phyloP scores from a whole-genome alignment of 2,888 invertebrate genomes.

The Aleiodes leptofemur region DNA sequence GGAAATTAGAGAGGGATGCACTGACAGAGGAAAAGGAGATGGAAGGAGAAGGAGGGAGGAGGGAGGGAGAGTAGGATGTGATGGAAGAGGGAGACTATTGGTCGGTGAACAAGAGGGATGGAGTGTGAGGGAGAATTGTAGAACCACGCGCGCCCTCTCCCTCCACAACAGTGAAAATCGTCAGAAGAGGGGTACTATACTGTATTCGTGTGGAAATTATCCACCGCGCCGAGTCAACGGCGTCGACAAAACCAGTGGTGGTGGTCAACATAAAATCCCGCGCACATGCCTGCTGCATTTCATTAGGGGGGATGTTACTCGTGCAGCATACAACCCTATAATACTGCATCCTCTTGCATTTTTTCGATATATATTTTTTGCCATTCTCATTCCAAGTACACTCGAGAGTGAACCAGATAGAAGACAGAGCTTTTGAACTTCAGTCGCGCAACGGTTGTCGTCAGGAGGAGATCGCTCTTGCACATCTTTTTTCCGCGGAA shows the following conservation, averaged over 20 bases:
- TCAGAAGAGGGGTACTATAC: constrained; percentile 41
- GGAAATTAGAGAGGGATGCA: constrained; percentile 33
- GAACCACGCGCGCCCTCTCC: constrained; percentile 39
- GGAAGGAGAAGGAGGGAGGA: background rate
- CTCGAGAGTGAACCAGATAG: constrained; percentile 50
- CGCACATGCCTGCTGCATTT: constrained; percentile 75
- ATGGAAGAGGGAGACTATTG: constrained; percentile 25
- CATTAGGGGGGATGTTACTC: constrained; percentile 74
- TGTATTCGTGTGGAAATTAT: constrained; percentile 50
- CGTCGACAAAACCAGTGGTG: constrained; percentile 57
- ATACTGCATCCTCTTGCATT: constrained; percentile 56
- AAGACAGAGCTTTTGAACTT: constrained; percentile 52
- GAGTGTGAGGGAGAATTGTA: constrained; percentile 40
- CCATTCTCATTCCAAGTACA: background rate
- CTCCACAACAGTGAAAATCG: constrained; percentile 6
- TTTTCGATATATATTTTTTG: background rate
- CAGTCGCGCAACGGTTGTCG: constrained; percentile 47
- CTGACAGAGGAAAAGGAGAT: constrained; percentile 30
- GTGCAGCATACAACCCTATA: constrained; percentile 71
- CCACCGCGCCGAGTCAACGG: constrained; percentile 57
- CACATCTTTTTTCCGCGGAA: background rate
- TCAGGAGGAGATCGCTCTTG: background rate
- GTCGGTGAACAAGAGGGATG: constrained; percentile 4
- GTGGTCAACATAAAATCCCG: constrained; percentile 74
- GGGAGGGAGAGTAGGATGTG: constrained; percentile 22